Conservation (phyloP, 2,888 invertebrate genomes). For the Sisyra terminalis region DNA sequence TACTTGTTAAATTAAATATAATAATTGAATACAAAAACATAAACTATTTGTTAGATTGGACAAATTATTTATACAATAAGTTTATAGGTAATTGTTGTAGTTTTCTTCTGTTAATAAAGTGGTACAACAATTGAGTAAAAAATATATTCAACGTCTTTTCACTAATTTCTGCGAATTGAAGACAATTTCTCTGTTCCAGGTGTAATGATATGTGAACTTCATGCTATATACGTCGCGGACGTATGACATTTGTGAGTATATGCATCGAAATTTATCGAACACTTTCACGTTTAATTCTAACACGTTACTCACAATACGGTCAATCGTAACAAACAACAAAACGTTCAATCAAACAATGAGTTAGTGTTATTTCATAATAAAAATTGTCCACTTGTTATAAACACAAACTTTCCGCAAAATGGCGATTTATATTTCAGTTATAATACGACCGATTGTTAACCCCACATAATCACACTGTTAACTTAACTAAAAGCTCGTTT, state of each 20-base stretch:
- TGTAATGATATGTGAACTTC: conserved; percentile 72
- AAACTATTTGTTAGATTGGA: background rate
- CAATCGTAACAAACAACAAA: no score
- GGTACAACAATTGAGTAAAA: background rate
- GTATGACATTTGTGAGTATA: conserved; percentile 22
- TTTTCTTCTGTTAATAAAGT: background rate
- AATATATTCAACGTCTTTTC: conserved; percentile 65
- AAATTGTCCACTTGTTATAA: background rate
- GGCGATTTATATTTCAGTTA: background rate
- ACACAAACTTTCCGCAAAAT: background rate
- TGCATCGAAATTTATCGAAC: conserved; percentile 15
- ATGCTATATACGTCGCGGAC: conserved; percentile 30
- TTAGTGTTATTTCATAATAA: no score
- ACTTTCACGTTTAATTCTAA: conserved; percentile 7
- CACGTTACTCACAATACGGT: background rate
- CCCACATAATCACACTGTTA: no score
- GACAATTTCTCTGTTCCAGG: conserved; percentile 86
- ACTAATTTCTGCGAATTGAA: conserved; percentile 85
- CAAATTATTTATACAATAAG: background rate
- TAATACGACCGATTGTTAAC: background rate
- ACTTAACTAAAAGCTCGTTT: no score
- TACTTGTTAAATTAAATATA: background rate
- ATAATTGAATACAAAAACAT: background rate
- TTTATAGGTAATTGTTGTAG: background rate
- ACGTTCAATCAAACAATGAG: no score